phyloP scores from a whole-genome alignment of 2,113 vertebrate species.

The Smithornis capensis region DNA sequence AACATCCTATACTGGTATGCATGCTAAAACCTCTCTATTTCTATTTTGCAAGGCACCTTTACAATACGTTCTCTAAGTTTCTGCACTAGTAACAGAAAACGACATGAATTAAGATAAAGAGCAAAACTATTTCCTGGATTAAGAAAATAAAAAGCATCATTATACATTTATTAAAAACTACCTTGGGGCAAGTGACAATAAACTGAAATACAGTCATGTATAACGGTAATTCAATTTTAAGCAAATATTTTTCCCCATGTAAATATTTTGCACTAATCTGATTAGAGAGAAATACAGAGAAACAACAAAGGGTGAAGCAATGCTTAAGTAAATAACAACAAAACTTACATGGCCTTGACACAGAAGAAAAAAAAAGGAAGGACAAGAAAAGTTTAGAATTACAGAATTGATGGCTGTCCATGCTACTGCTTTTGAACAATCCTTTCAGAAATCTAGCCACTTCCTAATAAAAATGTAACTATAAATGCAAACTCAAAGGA shows the following conservation, averaged over 20 bases:
- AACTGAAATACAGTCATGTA: slow-evolving; percentile 33
- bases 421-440: slow-evolving; percentile 48
- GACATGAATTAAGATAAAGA: slow-evolving; percentile 48
- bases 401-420: slow-evolving; percentile 37
- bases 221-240: slow-evolving; percentile 46
- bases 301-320: slow-evolving; percentile 26
- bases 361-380: not conserved
- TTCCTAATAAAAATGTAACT: not conserved
- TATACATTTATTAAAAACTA: slow-evolving; percentile 39
- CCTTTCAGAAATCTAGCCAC: not conserved
- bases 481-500: slow-evolving; percentile 35
- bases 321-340: slow-evolving; percentile 4
- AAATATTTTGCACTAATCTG: slow-evolving; percentile 24
- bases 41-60: slow-evolving; percentile 89
- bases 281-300: slow-evolving; percentile 27
- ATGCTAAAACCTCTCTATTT: slow-evolving; percentile 79
- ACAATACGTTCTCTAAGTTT: slow-evolving; percentile 72
- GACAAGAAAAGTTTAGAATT: slow-evolving; percentile 24
- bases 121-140: slow-evolving; percentile 48
- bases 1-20: slow-evolving; percentile 71
- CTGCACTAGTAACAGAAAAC: slow-evolving; percentile 65
- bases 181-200: slow-evolving; percentile 14
- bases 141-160: slow-evolving; percentile 48
- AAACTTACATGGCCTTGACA: not conserved
- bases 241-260: slow-evolving; percentile 8